Percentiles rank a stretch among this genome's conserved stretches.
phyloP scores from a whole-genome alignment of 2,888 invertebrate genomes.

The Cetonia aurata region DNA sequence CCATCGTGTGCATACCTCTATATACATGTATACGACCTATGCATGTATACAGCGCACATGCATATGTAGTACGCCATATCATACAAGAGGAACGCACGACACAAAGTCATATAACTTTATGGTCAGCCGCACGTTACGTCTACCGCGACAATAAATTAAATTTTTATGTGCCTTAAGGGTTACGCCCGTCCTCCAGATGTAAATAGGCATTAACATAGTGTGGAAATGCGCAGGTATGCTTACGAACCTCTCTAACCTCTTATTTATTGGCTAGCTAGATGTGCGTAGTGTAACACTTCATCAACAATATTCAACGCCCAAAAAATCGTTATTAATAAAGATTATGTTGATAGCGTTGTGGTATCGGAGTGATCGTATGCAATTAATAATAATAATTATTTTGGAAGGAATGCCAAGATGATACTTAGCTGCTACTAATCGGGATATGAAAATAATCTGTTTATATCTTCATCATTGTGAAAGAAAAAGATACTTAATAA shows the following conservation, averaged over 20 bases:
- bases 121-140: slow-evolving; percentile 37
- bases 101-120: slow-evolving; percentile 41
- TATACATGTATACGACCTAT: slow-evolving; percentile 4
- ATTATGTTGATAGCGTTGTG: slow-evolving; percentile 12
- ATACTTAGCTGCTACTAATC: too few species aligned
- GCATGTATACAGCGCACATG: slow-evolving; percentile 13
- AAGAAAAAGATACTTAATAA: too few species aligned
- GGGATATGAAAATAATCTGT: too few species aligned
- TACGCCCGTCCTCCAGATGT: slow-evolving; percentile 30
- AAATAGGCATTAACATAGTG: slow-evolving; percentile 32
- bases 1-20: slow-evolving; percentile 2
- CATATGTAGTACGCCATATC: slow-evolving; percentile 21
- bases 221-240: slow-evolving; percentile 7
- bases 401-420: background rate
- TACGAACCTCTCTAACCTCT: slow-evolving; percentile 9
- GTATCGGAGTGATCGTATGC: slow-evolving; percentile 14
- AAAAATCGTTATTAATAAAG: slow-evolving; percentile 39
- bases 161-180: slow-evolving; percentile 40
- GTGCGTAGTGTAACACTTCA: slow-evolving; percentile 37
- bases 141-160: slow-evolving; percentile 41
- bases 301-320: slow-evolving; percentile 24
- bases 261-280: slow-evolving; percentile 36
- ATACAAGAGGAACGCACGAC: slow-evolving; percentile 33
- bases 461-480: too few species aligned
- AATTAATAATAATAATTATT: slow-evolving; percentile 27